phyloP scores from a whole-genome alignment of 2,113 vertebrate species.

The Calyptomena viridis region DNA sequence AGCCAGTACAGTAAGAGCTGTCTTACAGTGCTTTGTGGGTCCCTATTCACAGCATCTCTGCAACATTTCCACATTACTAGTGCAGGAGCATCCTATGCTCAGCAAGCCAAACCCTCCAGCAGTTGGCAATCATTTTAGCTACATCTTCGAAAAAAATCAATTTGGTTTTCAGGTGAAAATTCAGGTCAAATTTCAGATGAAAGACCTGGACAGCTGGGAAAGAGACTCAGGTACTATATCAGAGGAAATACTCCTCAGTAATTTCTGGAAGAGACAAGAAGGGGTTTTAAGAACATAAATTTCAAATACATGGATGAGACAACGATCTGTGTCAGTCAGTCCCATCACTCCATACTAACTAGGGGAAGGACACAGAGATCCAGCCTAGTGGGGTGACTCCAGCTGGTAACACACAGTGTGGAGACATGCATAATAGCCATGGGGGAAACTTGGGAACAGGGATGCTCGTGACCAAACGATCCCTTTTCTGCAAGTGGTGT shows the following conservation, averaged over 20 bases:
- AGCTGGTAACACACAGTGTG: background rate
- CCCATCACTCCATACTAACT: background rate
- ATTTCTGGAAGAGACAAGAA: background rate
- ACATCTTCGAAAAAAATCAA: background rate
- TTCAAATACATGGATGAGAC: accelerated
- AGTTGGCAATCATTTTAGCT: background rate
- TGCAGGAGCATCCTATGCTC: background rate
- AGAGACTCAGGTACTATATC: background rate
- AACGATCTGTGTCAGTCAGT: background rate
- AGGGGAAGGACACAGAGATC: background rate
- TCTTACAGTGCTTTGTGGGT: background rate
- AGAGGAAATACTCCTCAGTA: background rate
- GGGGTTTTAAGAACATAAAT: background rate
- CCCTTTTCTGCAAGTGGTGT: background rate
- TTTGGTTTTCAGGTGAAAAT: background rate
- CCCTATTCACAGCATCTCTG: background rate
- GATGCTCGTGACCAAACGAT: accelerated
- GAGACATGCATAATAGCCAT: accelerated
- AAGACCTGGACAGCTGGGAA: background rate
- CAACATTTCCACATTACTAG: background rate
- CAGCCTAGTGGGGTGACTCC: background rate
- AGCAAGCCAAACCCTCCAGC: background rate
- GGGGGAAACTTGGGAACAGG: background rate
- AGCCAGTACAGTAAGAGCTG: background rate
- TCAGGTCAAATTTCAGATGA: background rate